A percentile compares a stretch with the other conserved stretches of the same genome.
Conservation (phyloP, 2,888 invertebrate genomes). For the Stomorhina lunata region DNA sequence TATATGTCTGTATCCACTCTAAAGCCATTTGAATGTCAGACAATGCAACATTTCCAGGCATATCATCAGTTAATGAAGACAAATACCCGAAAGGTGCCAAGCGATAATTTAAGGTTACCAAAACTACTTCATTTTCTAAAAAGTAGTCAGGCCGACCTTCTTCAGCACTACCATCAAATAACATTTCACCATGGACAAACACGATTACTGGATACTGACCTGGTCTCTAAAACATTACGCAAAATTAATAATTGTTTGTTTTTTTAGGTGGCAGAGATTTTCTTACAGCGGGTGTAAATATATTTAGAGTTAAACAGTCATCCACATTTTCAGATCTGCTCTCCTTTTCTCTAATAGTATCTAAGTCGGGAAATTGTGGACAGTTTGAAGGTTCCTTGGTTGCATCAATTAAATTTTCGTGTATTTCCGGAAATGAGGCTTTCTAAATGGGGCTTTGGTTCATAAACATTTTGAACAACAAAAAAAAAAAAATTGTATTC, state of each 20-base stretch:
- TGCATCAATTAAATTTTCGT: conserved; percentile 70
- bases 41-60: conserved; percentile 82
- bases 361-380: conserved; percentile 75
- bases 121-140: conserved; percentile 80
- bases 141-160: conserved; percentile 79
- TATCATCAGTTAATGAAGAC: conserved; percentile 80
- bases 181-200: conserved; percentile 80
- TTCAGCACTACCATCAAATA: conserved; percentile 78
- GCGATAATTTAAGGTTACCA: conserved; percentile 81
- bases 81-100: conserved; percentile 82
- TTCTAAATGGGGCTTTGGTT: no score
- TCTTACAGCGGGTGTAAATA: conserved; percentile 74
- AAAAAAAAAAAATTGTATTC: background rate
- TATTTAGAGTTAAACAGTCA: conserved; percentile 75
- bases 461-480: no score
- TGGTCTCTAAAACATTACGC: conserved; percentile 60
- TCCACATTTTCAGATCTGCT: conserved; percentile 73
- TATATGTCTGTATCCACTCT: conserved; percentile 81
- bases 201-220: conserved; percentile 78
- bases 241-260: background rate
- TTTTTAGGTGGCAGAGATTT: background rate
- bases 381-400: conserved; percentile 72
- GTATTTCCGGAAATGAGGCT: conserved; percentile 52
- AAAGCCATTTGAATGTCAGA: conserved; percentile 81
- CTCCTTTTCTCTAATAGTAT: conserved; percentile 70